Evolutionary conservation across 1,140 invertebrate genomes (phyloP).

Genomic region (Drosophila pseudoananassae): DNA sequence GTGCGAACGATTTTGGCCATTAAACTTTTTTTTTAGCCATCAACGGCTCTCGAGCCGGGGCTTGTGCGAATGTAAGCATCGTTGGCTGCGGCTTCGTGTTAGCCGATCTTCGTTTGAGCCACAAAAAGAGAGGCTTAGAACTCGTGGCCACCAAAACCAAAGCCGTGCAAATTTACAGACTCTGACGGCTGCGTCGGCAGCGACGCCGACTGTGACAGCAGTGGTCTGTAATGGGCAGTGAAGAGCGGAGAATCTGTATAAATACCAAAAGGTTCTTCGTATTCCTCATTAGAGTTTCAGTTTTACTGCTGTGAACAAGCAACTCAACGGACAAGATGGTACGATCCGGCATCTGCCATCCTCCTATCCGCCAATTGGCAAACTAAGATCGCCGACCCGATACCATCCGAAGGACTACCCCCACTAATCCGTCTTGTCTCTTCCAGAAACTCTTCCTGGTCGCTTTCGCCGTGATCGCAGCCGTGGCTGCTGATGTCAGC

Average conservation of each 20-base stretch:
- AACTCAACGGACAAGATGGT: conserved; percentile 75
- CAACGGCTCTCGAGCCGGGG: conserved; percentile 47
- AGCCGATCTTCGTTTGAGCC: conserved; percentile 30
- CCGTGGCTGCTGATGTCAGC: conserved; percentile 78
- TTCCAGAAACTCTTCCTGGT: conserved; percentile 79
- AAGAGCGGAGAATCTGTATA: conserved; percentile 77
- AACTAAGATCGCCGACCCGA: not conserved
- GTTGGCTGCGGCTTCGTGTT: conserved; percentile 32
- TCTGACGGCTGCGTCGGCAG: conserved; percentile 18
- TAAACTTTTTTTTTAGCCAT: conserved; percentile 52
- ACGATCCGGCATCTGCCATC: conserved; percentile 27
- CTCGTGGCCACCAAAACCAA: conserved; percentile 38
- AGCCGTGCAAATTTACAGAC: conserved; percentile 70
- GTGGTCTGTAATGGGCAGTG: conserved; percentile 57
- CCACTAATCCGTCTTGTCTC: conserved; percentile 13
- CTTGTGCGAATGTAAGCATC: conserved; percentile 68
- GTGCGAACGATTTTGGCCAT: conserved; percentile 69
- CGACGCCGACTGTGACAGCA: conserved; percentile 25
- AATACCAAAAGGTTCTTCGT: conserved; percentile 82
- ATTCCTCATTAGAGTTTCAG: conserved; percentile 82
- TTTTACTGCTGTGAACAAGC: conserved; percentile 78
- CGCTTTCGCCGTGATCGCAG: conserved; percentile 75
- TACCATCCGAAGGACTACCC: conserved; percentile 38
- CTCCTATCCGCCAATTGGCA: not conserved
- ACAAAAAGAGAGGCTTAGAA: conserved; percentile 63